These are phyloP conservation scores for Pomphorhynchus laevis DNA, from an alignment of 1,140 invertebrate genomes.

Conservation along the genomic window DNA sequence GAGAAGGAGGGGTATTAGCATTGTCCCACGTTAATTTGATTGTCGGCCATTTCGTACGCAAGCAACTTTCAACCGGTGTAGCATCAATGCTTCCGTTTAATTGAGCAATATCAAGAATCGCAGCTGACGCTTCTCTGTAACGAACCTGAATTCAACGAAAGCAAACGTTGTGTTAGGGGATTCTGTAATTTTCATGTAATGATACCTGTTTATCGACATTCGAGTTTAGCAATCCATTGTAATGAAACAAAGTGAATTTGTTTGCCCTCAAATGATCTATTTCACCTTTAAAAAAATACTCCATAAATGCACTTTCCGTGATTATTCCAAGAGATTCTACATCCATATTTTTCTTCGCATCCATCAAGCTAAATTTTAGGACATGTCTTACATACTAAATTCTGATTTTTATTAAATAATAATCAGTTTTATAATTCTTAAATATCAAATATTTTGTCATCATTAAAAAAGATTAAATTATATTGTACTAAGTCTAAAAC, in stretches of 20 bases:
- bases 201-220: conserved; percentile 34
- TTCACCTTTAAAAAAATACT: conserved; percentile 36
- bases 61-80: conserved; percentile 48
- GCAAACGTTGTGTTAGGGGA: too few species aligned
- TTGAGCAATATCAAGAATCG: conserved; percentile 37
- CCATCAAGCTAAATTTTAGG: too few species aligned
- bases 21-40: conserved; percentile 21
- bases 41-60: conserved; percentile 53
- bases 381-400: too few species aligned
- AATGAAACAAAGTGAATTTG: conserved; percentile 43
- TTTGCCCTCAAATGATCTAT: conserved; percentile 27
- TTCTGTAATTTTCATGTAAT: conserved; percentile 9
- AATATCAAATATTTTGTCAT: too few species aligned
- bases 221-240: conserved; percentile 47
- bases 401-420: too few species aligned
- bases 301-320: conserved; percentile 49
- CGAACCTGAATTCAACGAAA: too few species aligned
- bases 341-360: too few species aligned
- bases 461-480: too few species aligned
- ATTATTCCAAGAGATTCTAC: conserved; percentile 56
- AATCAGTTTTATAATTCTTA: too few species aligned
- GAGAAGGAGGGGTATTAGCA: conserved; percentile 18
- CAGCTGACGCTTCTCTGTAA: conserved; percentile 41
- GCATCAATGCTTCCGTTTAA: conserved; percentile 33
- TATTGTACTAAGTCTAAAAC: too few species aligned